Evolutionary conservation across 2,113 vertebrate genomes (phyloP), one percentile per base, ranked within the genome.

Genomic region (Leptobrachium leishanense): DNA sequence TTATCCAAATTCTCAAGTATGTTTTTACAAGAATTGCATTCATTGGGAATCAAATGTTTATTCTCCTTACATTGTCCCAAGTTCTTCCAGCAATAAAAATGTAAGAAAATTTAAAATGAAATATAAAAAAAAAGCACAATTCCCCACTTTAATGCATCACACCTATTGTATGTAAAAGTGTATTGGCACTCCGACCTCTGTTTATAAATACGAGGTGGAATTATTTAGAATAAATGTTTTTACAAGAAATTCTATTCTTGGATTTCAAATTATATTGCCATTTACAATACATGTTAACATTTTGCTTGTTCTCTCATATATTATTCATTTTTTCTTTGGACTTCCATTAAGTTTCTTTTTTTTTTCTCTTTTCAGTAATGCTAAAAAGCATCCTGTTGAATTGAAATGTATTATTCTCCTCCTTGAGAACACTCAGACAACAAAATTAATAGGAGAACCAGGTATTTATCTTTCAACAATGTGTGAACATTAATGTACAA

Each of bases 401-500:
- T 72, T 72, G 44, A 66, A 74, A 73, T 67, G 62, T 73, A 73
- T 73, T 73, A 73, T 73, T 80, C 42, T 68, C 55, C 70, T 73
- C 54, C 78, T 64, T 1, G 9, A 63, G 46, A 72, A 70, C 64
- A 71, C 6, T 72, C 43, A 68, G 82, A 85, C 75, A 84, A 85
- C 68, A 84, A 82, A 77, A 42, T 54, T 63, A 66, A 75, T 84
- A 57, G 71, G 83, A 83, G 81, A 85, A 91, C 89, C 90, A 89
- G 86, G 66, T 20, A 82, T 85, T 78, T 83, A 83, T 84, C 84
- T 74, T 6, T 68, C 76, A 12, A 39, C 81, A 75, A 82, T 84
- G 79, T 79, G 79, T 20, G 78, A 69, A 73, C 70, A 75, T 63
- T 85, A 85, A 86, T 70, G 82, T 0, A 76, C 77, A 89, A 85